phyloP scores from a whole-genome alignment of 2,888 invertebrate species.

The Mesopsocus fuscifrons region DNA sequence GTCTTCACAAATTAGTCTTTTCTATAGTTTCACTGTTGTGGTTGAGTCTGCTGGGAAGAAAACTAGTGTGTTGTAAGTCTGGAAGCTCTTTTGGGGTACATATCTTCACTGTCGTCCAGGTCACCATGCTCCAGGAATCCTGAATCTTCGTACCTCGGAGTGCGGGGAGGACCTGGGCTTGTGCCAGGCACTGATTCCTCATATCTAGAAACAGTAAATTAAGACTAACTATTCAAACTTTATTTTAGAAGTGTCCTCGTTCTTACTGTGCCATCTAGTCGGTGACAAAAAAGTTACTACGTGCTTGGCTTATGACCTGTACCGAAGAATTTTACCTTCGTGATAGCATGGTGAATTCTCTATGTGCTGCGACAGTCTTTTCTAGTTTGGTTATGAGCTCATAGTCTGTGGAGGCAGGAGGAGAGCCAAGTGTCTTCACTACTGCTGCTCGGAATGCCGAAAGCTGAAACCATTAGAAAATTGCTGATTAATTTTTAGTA shows the following conservation, averaged over 20 bases:
- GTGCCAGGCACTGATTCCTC: slow-evolving; percentile 1
- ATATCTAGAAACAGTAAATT: neutral
- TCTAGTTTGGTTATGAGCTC: slow-evolving; percentile 60
- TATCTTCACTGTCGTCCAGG: slow-evolving; percentile 45
- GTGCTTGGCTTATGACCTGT: slow-evolving; percentile 8
- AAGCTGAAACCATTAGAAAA: slow-evolving; percentile 26
- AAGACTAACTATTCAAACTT: neutral
- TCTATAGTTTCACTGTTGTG: too few species aligned
- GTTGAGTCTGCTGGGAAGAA: too few species aligned
- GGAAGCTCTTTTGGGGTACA: slow-evolving; percentile 36
- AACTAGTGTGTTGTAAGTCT: too few species aligned
- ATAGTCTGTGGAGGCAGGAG: slow-evolving; percentile 50
- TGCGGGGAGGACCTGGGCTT: slow-evolving; percentile 28
- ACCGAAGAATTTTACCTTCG: slow-evolving; percentile 45
- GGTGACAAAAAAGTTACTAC: slow-evolving; percentile 22
- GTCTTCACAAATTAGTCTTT: too few species aligned
- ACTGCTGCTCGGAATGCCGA: slow-evolving; percentile 58
- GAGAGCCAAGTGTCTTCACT: slow-evolving; percentile 51
- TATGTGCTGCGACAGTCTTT: slow-evolving; percentile 68
- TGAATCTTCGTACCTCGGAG: slow-evolving; percentile 40
- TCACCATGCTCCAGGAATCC: slow-evolving; percentile 49
- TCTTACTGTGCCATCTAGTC: too few species aligned
- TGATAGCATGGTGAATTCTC: slow-evolving; percentile 69
- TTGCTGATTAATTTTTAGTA: neutral
- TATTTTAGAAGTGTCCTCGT: neutral